These are phyloP conservation scores for Petrolisthes manimaculis DNA, from an alignment of 2,888 invertebrate genomes.

Conservation along the genomic window DNA sequence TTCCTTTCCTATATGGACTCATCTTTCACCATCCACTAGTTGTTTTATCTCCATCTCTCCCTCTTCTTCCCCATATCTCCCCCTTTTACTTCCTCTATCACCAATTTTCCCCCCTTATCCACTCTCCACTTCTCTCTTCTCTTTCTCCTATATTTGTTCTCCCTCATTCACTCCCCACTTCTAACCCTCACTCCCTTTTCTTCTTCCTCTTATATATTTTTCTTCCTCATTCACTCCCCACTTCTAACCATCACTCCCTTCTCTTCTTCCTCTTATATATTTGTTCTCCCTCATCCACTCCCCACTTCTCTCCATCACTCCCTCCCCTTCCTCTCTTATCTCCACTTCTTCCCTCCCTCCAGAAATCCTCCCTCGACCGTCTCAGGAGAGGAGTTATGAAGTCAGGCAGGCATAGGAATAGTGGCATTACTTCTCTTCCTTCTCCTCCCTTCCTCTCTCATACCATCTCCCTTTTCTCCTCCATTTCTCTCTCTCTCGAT, in stretches of 20 bases:
- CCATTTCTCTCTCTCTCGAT: constrained; percentile 16
- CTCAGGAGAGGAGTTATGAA: constrained; percentile 16
- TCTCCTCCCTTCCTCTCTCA: constrained; percentile 7
- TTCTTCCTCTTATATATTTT: neutral
- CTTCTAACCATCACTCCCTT: neutral
- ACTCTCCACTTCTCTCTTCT: neutral
- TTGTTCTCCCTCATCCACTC: neutral
- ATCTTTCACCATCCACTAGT: neutral
- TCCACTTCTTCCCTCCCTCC: neutral
- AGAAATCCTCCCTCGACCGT: neutral
- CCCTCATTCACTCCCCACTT: neutral
- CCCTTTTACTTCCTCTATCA: neutral
- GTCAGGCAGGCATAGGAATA: constrained; percentile 25
- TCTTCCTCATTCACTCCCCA: neutral
- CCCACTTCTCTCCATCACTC: neutral
- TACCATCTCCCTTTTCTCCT: neutral
- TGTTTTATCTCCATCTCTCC: neutral
- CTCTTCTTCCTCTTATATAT: neutral
- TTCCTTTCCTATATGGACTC: too few species aligned
- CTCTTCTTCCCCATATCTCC: neutral
- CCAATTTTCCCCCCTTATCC: neutral
- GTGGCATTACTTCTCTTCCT: constrained; percentile 14
- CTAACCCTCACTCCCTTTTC: neutral
- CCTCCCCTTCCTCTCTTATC: neutral
- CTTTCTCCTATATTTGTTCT: neutral